phyloP scores from a whole-genome alignment of 2,113 vertebrate species.

The Zeus faber region DNA sequence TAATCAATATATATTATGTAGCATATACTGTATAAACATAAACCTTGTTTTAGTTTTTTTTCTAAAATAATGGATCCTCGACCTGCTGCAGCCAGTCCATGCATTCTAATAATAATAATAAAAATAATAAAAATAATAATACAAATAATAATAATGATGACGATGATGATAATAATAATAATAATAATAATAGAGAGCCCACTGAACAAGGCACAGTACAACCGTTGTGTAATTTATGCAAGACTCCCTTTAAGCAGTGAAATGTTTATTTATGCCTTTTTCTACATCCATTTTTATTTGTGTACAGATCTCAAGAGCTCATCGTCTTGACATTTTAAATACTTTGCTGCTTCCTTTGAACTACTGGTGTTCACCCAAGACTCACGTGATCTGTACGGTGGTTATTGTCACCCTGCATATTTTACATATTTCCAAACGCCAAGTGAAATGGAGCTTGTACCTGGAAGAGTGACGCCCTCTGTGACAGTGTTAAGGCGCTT shows the following conservation, averaged over 20 bases:
- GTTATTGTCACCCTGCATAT: slow-evolving; percentile 61
- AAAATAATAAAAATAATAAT: slow-evolving; percentile 61
- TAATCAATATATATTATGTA: slow-evolving; percentile 82
- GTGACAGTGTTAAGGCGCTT: slow-evolving; percentile 70
- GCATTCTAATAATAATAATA: slow-evolving; percentile 65
- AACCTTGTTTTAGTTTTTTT: slow-evolving; percentile 72
- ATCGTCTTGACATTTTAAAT: slow-evolving; percentile 67
- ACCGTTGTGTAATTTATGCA: slow-evolving; percentile 76
- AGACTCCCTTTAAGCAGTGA: slow-evolving; percentile 78
- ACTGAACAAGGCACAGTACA: slow-evolving; percentile 61
- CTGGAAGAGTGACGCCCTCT: slow-evolving; percentile 65
- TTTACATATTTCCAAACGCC: slow-evolving; percentile 52
- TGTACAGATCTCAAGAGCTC: slow-evolving; percentile 70
- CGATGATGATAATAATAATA: slow-evolving; percentile 67
- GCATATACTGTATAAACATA: slow-evolving; percentile 79
- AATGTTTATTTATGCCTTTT: slow-evolving; percentile 61
- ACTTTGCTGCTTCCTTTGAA: slow-evolving; percentile 79
- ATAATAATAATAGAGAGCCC: slow-evolving; percentile 62
- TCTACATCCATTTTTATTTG: slow-evolving; percentile 66
- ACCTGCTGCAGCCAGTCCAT: slow-evolving; percentile 72
- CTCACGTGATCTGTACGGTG: slow-evolving; percentile 54
- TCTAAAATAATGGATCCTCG: slow-evolving; percentile 72
- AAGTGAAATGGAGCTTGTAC: slow-evolving; percentile 66
- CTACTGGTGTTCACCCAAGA: slow-evolving; percentile 67
- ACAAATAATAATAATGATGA: slow-evolving; percentile 61